Conservation (phyloP, 2,113 vertebrate species). For the Pimephales promelas region DNA sequence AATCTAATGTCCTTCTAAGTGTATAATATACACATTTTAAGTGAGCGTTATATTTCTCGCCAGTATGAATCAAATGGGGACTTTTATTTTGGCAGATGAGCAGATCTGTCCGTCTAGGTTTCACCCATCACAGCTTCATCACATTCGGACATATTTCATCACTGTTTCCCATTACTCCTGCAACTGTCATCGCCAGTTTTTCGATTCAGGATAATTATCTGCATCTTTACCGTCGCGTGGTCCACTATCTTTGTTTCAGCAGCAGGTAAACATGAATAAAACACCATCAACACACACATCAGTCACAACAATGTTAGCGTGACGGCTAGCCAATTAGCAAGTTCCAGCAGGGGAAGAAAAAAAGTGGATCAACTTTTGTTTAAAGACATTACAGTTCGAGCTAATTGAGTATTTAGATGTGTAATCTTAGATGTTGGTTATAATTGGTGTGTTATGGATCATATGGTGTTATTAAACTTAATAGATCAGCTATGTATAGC, state of each 20-base stretch:
- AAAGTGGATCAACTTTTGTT: conserved; percentile 19
- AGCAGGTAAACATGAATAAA: conserved; percentile 15
- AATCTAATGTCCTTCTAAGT: background rate
- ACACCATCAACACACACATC: background rate
- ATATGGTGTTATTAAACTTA: background rate
- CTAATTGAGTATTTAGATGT: background rate
- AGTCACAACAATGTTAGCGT: background rate
- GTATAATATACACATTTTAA: background rate
- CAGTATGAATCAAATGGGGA: background rate
- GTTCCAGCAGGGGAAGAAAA: background rate
- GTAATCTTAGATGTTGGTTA: background rate
- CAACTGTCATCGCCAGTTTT: conserved; percentile 5
- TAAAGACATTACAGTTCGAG: background rate
- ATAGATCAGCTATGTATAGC: background rate
- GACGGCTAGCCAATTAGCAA: conserved; percentile 42
- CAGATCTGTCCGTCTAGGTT: conserved; percentile 21
- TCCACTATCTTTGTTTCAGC: conserved; percentile 3
- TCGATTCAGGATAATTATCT: background rate
- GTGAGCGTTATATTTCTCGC: background rate
- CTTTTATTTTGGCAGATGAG: conserved; percentile 35
- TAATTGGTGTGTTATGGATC: background rate
- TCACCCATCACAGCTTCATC: conserved; percentile 27
- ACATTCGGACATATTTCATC: conserved; percentile 24
- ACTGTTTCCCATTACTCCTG: background rate
- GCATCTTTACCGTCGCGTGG: background rate